Evolutionary conservation across 2,888 invertebrate genomes (phyloP).

Genomic region (Dexiosoma caninum): DNA sequence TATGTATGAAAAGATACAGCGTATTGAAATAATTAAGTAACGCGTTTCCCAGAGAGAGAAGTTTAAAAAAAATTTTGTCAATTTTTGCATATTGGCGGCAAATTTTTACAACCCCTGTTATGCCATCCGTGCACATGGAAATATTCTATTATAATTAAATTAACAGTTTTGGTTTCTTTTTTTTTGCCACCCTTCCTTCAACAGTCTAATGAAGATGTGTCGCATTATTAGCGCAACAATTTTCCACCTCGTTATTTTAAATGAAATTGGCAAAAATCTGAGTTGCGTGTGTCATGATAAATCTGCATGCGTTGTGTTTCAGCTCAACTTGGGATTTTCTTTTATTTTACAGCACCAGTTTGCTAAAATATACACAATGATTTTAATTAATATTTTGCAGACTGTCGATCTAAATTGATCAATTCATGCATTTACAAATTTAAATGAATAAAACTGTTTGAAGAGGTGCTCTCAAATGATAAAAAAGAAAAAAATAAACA

Average conservation of each 20-base stretch:
- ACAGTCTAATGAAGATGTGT: slow-evolving; percentile 43
- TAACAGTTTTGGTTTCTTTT: slow-evolving; percentile 43
- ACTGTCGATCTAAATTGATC: too few relatives aligned
- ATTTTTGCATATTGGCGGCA: slow-evolving; percentile 47
- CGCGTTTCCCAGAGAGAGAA: background rate
- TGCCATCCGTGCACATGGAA: too few relatives aligned
- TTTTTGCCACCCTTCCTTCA: slow-evolving; percentile 49
- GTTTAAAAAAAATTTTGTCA: slow-evolving; percentile 13
- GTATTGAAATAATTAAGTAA: slow-evolving; percentile 17
- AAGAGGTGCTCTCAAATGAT: too few relatives aligned
- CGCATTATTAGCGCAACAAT: slow-evolving; percentile 56
- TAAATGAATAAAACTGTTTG: too few relatives aligned
- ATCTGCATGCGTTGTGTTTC: background rate
- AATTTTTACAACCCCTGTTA: slow-evolving; percentile 19
- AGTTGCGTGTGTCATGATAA: background rate
- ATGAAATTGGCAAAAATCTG: background rate
- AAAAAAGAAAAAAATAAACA: too few relatives aligned
- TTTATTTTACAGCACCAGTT: too few relatives aligned
- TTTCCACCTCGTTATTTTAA: slow-evolving; percentile 60
- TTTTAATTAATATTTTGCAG: too few relatives aligned
- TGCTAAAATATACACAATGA: too few relatives aligned
- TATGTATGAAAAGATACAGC: slow-evolving; percentile 3
- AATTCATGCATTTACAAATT: too few relatives aligned
- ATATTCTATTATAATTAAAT: slow-evolving; percentile 57
- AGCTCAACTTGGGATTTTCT: slow-evolving; percentile 20